phyloP scores from a whole-genome alignment of 2,888 invertebrate genomes.

The Ochropleura plecta region DNA sequence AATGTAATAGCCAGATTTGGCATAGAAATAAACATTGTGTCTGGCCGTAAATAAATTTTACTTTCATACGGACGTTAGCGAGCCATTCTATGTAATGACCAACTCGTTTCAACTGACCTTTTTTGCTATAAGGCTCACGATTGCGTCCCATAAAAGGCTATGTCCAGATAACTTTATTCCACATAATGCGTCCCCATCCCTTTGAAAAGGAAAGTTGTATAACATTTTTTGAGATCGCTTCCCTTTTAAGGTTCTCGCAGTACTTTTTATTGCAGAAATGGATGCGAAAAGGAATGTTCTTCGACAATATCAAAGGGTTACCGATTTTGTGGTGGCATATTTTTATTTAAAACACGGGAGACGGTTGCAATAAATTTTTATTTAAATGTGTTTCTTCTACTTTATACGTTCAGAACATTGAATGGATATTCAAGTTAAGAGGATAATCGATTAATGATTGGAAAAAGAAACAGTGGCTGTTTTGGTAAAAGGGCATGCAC shows the following conservation, averaged over 20 bases:
- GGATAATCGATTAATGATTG: conserved; percentile 16
- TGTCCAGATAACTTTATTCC: conserved; percentile 89
- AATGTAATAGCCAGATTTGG: conserved; percentile 58
- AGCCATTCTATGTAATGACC: conserved; percentile 83
- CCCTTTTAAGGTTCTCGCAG: conserved; percentile 82
- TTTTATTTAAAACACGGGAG: conserved; percentile 68
- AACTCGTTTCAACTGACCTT: conserved; percentile 82
- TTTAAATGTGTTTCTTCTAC: conserved; percentile 34
- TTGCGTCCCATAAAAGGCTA: conserved; percentile 86
- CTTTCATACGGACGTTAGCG: conserved; percentile 83
- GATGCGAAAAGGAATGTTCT: conserved; percentile 75
- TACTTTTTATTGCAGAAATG: conserved; percentile 84
- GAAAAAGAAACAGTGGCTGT: conserved; percentile 48
- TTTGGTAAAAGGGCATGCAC: conserved; percentile 77
- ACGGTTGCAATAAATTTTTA: conserved; percentile 52
- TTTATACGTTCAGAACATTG: conserved; percentile 25
- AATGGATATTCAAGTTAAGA: conserved; percentile 40
- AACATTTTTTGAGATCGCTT: conserved; percentile 85
- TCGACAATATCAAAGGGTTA: conserved; percentile 81
- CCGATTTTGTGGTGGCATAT: conserved; percentile 77
- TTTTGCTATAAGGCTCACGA: conserved; percentile 82
- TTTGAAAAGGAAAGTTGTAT: conserved; percentile 89
- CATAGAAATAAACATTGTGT: conserved; percentile 60
- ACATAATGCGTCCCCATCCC: conserved; percentile 85
- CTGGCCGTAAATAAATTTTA: conserved; percentile 81